Evolutionary conservation across 2,113 vertebrate genomes (phyloP), one percentile per base, ranked within the genome.

Genomic region (Sorex fumeus): DNA sequence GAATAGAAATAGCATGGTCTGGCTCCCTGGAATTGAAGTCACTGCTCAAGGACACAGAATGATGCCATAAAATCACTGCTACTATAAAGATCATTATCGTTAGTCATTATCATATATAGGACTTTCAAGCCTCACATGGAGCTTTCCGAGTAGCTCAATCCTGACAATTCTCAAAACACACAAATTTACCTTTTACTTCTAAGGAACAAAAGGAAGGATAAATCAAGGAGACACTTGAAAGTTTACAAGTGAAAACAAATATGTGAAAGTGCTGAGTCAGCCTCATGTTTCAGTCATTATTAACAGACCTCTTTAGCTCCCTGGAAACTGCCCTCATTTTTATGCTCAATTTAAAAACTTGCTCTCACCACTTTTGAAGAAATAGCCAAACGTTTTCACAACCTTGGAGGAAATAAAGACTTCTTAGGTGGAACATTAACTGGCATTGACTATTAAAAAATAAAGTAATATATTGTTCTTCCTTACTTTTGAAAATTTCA

Each of bases 41-140:
- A 36, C 36, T 92, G 43, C 70, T 96, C 84, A 89, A 95, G 87
- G 87, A 74, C 87, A 53, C 57, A 75, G 77, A 84, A 87, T 36
- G 81, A 70, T 67, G 43, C 78, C 60, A 43, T 87, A 79, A 82
- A 77, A 69, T 85, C 82, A 78, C 32, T 53, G 69, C 36, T 30
- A 64, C 82, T 53, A 27, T 62, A 66, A 94, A 91, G 77, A 87
- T 90, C 85, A 81, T 91, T 88, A 87, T 93, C 90, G 60, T 67
- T 92, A 91, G 67, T 74, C 87, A 88, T 92, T 90, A 78, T 81
- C 40, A 84, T 72, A 83, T 9, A 45, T 2, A 87, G 93, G 88
- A 12, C 70, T 79, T 32, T 91, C 70, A 71, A 50, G 57, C 7
- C 13, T 91, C 50, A 71, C 82, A 40, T 1, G 50, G 81, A 77